These are phyloP conservation scores for Athalia circularis DNA, from an alignment of 2,888 invertebrate genomes.

Conservation along the genomic window DNA sequence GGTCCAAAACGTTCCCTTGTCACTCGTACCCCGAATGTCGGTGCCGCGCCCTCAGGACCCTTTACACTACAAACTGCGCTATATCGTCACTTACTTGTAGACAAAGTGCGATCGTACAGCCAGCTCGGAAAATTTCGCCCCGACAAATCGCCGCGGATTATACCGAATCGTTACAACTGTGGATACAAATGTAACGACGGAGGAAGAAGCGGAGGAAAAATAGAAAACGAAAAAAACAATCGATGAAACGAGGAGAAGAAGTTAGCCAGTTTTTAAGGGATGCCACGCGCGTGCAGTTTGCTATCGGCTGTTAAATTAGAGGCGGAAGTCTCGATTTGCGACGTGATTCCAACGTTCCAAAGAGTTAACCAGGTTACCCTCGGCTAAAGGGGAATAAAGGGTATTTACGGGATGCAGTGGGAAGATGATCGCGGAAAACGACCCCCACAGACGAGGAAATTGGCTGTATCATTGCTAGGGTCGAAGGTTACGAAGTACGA, in stretches of 20 bases:
- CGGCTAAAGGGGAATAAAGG: slow-evolving; percentile 21
- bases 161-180: background rate
- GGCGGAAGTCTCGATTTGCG: slow-evolving; percentile 39
- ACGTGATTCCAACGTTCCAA: slow-evolving; percentile 35
- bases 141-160: slow-evolving; percentile 9
- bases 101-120: background rate
- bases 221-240: background rate
- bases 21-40: slow-evolving; percentile 1
- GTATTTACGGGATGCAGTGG: background rate
- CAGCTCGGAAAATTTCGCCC: background rate
- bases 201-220: background rate
- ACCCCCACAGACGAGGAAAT: slow-evolving; percentile 24
- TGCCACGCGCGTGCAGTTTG: slow-evolving; percentile 5
- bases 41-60: background rate
- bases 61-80: background rate
- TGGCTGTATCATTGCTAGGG: slow-evolving; percentile 24
- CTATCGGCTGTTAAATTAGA: slow-evolving; percentile 29
- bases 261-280: background rate
- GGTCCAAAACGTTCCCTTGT: slow-evolving; percentile 39
- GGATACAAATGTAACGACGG: background rate
- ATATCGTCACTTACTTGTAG: slow-evolving; percentile 7
- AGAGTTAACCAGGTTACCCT: slow-evolving; percentile 33
- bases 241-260: background rate
- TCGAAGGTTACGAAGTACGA: background rate
- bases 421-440: background rate